Percentiles rank a stretch among this genome's conserved stretches.
Evolutionary conservation across 2,888 invertebrate genomes (phyloP).

Genomic region (Alloscopus bannaensis): DNA sequence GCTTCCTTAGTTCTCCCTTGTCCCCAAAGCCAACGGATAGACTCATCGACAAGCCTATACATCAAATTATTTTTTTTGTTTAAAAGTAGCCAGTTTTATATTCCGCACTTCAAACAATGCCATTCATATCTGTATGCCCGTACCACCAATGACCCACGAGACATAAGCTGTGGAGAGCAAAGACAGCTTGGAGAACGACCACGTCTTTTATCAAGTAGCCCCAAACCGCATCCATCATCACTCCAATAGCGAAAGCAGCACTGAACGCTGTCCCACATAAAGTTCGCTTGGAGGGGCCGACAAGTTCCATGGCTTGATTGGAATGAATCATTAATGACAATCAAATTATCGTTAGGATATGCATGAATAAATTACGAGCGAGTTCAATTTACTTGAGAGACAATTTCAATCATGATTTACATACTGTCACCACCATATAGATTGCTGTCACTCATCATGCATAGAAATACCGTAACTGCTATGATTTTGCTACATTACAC

Average conservation of each 20-base stretch:
- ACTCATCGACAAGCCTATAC: constrained; percentile 92
- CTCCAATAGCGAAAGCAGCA: constrained; percentile 85
- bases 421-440: too few species aligned
- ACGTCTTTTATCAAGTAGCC: constrained; percentile 82
- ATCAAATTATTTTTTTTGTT: too few species aligned
- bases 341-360: too few species aligned
- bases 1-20: constrained; percentile 84
- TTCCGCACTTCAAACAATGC: too few species aligned
- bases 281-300: constrained; percentile 87
- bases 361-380: too few species aligned
- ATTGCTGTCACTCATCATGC: neutral
- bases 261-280: constrained; percentile 88
- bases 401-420: neutral
- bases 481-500: too few species aligned
- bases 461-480: too few species aligned
- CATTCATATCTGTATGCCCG: constrained; percentile 66
- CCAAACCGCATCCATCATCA: constrained; percentile 85
- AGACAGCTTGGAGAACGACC: constrained; percentile 83
- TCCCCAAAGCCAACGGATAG: constrained; percentile 91
- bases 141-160: constrained; percentile 84
- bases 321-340: too few species aligned
- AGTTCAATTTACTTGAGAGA: too few species aligned
- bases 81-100: too few species aligned
- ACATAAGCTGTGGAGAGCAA: constrained; percentile 85
- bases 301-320: constrained; percentile 90